phyloP scores from a whole-genome alignment of 2,113 vertebrate genomes.

The Psammodynastes pulverulentus region DNA sequence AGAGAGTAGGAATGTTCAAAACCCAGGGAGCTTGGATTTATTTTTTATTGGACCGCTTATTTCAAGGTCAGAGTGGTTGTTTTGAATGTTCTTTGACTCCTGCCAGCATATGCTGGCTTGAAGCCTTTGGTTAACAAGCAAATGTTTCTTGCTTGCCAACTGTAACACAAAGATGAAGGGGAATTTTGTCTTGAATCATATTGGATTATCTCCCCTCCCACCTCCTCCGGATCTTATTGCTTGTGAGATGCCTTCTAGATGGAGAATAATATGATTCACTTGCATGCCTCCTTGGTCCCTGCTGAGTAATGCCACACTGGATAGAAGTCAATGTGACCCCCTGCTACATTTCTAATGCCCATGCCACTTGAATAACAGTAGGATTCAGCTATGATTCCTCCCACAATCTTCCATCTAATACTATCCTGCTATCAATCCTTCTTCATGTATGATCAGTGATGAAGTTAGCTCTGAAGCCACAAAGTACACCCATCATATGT shows the following conservation, averaged over 20 bases:
- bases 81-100: not conserved
- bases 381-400: not conserved
- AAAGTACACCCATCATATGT: not conserved
- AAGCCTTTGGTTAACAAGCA: not conserved
- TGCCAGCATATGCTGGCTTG: not conserved
- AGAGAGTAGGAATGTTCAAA: not conserved
- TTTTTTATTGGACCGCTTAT: not conserved
- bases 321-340: not conserved
- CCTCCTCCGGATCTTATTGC: not conserved
- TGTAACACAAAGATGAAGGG: not conserved
- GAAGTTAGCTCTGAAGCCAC: not conserved
- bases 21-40: not conserved
- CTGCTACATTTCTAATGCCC: not conserved
- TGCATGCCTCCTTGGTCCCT: not conserved
- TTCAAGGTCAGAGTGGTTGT: not conserved
- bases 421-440: not conserved
- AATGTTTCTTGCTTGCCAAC: not conserved
- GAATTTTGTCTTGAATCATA: not conserved
- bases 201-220: not conserved
- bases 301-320: not conserved
- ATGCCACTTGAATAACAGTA: not conserved
- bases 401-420: not conserved
- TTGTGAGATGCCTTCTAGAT: not conserved
- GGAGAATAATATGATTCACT: not conserved
- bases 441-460: not conserved